Percentiles rank a stretch among this genome's conserved stretches.
Evolutionary conservation across 2,113 vertebrate genomes (phyloP).

Genomic region (Myotis lucifugus): DNA sequence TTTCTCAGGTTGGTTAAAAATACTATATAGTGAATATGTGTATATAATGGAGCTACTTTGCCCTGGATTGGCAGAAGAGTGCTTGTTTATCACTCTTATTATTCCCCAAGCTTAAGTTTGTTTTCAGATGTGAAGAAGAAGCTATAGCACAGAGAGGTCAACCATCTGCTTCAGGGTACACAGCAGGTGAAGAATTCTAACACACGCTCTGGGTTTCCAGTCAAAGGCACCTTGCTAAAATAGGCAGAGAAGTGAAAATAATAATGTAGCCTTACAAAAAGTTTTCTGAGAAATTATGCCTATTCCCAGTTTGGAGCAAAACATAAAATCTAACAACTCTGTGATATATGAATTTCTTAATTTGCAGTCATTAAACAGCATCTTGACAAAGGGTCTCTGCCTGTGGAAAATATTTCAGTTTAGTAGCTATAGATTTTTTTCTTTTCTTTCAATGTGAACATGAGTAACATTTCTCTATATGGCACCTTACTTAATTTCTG

Average conservation of each 20-base stretch:
- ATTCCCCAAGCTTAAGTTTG: not conserved
- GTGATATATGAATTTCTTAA: not conserved
- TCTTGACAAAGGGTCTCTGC: conserved; percentile 4
- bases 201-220: not conserved
- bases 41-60: not conserved
- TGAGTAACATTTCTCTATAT: not conserved
- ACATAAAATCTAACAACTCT: not conserved
- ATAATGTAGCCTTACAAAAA: not conserved
- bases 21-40: not conserved
- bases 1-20: conserved; percentile 13
- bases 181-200: not conserved
- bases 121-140: conserved; percentile 36
- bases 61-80: not conserved
- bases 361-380: not conserved
- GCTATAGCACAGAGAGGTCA: not conserved
- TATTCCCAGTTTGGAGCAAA: conserved; percentile 1
- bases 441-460: not conserved
- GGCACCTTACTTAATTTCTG: conserved; percentile 1
- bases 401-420: not conserved
- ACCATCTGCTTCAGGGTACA: not conserved
- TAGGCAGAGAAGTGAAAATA: not conserved
- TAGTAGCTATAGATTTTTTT: not conserved
- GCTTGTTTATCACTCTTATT: not conserved
- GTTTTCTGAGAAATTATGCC: not conserved
- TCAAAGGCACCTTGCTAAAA: not conserved